Percentiles rank a stretch among this genome's conserved stretches.
These are phyloP conservation scores for Empis livida DNA, from an alignment of 2,888 invertebrate genomes.

Conservation along the genomic window DNA sequence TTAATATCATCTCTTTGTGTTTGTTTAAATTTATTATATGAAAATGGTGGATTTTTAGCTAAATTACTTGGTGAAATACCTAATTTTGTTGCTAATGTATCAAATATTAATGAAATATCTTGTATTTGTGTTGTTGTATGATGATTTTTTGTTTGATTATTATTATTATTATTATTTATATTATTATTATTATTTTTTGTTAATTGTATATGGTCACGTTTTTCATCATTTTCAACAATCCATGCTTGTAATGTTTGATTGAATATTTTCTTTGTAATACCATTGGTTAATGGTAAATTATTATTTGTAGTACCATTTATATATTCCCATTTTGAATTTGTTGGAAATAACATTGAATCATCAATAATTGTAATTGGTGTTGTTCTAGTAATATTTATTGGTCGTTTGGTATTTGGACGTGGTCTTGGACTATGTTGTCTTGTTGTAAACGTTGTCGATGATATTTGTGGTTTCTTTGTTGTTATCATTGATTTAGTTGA, in stretches of 20 bases:
- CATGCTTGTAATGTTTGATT: slow-evolving; percentile 51
- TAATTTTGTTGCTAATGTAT: slow-evolving; percentile 44
- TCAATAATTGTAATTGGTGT: slow-evolving; percentile 23
- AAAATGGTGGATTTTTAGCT: slow-evolving; percentile 32
- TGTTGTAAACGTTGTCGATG: slow-evolving; percentile 9
- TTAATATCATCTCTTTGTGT: slow-evolving; percentile 20
- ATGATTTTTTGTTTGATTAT: background rate
- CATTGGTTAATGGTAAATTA: slow-evolving; percentile 22
- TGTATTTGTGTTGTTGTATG: slow-evolving; percentile 35
- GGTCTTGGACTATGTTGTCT: slow-evolving; percentile 22
- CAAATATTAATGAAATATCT: slow-evolving; percentile 52
- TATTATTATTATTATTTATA: slow-evolving; percentile 32
- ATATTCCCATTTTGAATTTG: slow-evolving; percentile 43
- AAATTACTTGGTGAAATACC: slow-evolving; percentile 31
- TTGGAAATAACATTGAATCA: slow-evolving; percentile 32
- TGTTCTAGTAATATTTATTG: background rate
- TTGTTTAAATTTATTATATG: slow-evolving; percentile 30
- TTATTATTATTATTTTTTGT: slow-evolving; percentile 27
- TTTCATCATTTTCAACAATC: slow-evolving; percentile 41
- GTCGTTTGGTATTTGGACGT: slow-evolving; percentile 10
- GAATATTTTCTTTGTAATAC: slow-evolving; percentile 41
- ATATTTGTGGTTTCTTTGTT: background rate
- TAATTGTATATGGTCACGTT: slow-evolving; percentile 23
- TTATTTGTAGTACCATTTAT: slow-evolving; percentile 36
- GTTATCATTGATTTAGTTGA: slow-evolving; percentile 3